Percentiles rank a stretch among this genome's conserved stretches.
Conservation (phyloP, 2,113 vertebrate genomes). For the Aramus guarauna region DNA sequence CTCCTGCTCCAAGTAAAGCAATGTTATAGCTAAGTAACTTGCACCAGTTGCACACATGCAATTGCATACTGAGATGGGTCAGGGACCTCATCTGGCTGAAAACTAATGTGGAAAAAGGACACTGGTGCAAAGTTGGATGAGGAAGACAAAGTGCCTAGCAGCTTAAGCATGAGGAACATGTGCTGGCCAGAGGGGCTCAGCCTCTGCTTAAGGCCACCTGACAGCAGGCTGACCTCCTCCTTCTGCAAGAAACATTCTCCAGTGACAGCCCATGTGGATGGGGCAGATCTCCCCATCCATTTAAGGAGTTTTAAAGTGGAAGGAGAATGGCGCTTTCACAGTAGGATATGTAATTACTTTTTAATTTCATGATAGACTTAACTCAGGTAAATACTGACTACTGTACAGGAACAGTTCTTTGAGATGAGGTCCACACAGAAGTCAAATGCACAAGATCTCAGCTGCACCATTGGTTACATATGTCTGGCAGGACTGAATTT, state of each 20-base stretch:
- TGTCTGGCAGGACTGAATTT: not conserved
- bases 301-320: not conserved
- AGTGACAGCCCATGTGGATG: not conserved
- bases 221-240: not conserved
- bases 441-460: not conserved
- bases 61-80: not conserved
- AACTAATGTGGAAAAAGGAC: not conserved
- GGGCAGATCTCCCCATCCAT: not conserved
- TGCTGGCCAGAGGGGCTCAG: not conserved
- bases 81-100: not conserved
- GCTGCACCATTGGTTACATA: not conserved
- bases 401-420: not conserved
- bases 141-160: not conserved
- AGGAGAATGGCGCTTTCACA: not conserved
- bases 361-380: not conserved
- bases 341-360: not conserved
- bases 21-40: not conserved
- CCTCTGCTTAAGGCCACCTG: not conserved
- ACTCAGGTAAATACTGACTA: not conserved
- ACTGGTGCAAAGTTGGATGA: not conserved
- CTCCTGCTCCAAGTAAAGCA: not conserved
- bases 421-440: not conserved
- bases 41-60: not conserved
- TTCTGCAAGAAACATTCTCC: not conserved
- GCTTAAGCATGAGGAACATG: accelerated